Conservation (phyloP, 2,888 invertebrate species). For the Baccha elongata region DNA sequence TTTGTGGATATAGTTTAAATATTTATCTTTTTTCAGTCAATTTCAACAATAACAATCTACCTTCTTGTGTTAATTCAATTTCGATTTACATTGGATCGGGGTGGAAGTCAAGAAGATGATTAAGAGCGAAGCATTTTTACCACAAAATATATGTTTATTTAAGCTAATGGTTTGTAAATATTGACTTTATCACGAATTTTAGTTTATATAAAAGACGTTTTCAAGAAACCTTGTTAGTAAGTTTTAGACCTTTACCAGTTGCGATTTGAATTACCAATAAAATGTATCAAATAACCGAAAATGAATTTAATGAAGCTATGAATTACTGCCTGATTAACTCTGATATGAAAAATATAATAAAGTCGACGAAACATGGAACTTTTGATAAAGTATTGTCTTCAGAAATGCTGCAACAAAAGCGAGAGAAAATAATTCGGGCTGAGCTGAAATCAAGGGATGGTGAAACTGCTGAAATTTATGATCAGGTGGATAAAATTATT, state of each 20-base stretch:
- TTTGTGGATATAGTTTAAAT: background rate
- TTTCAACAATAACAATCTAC: slow-evolving; percentile 87
- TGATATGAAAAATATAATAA: slow-evolving; percentile 56
- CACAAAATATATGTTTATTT: background rate
- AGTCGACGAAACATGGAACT: slow-evolving; percentile 28
- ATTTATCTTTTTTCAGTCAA: slow-evolving; percentile 83
- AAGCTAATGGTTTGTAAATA: slow-evolving; percentile 51
- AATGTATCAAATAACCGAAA: slow-evolving; percentile 57
- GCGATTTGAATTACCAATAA: background rate
- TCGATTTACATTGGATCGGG: slow-evolving; percentile 83
- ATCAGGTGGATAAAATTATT: slow-evolving; percentile 58
- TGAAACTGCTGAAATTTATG: slow-evolving; percentile 69
- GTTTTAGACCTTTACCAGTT: background rate
- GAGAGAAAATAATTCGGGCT: slow-evolving; percentile 56
- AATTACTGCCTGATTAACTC: slow-evolving; percentile 43
- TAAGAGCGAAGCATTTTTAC: background rate
- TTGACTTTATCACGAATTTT: slow-evolving; percentile 19
- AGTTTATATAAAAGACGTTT: background rate
- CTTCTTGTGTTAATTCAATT: slow-evolving; percentile 87
- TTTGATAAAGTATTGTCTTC: slow-evolving; percentile 46
- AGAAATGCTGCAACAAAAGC: slow-evolving; percentile 46
- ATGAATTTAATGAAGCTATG: slow-evolving; percentile 44
- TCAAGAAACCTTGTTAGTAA: background rate
- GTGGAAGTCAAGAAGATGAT: slow-evolving; percentile 19
- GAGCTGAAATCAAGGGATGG: slow-evolving; percentile 70